A percentile compares a stretch with the other conserved stretches of the same genome.
Conservation (phyloP, 2,888 invertebrate species). For the Dermolepida albohirtum region DNA sequence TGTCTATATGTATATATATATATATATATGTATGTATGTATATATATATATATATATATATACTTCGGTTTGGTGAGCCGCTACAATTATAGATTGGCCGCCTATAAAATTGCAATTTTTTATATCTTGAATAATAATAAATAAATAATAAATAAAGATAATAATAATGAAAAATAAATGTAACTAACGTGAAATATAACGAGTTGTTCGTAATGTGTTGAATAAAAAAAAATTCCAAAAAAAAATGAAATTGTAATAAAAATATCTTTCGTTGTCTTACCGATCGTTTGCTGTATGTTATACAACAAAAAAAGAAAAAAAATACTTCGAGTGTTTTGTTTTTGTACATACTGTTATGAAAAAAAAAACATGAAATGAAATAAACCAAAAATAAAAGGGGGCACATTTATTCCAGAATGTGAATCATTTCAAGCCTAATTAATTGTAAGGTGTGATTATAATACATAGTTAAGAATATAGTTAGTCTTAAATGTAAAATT, state of each 20-base stretch:
- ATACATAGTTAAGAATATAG: constrained; percentile 56
- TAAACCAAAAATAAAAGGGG: constrained; percentile 34
- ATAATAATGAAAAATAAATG: constrained; percentile 36
- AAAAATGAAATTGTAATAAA: constrained; percentile 12
- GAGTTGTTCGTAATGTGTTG: constrained; percentile 40
- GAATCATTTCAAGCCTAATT: constrained; percentile 57
- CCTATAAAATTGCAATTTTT: constrained; percentile 34
- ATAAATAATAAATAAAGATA: constrained; percentile 25
- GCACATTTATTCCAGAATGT: constrained; percentile 45
- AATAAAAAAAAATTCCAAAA: constrained; percentile 36
- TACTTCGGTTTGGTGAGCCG: constrained; percentile 27
- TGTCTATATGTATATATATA: not conserved
- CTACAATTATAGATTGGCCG: constrained; percentile 24
- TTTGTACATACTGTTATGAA: constrained; percentile 44
- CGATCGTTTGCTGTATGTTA: constrained; percentile 34
- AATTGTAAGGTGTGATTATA: constrained; percentile 61
- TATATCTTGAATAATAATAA: constrained; percentile 29
- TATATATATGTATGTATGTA: not conserved
- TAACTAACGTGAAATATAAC: constrained; percentile 34
- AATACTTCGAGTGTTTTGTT: constrained; percentile 40
- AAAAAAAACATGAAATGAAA: constrained; percentile 25
- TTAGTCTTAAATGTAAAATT: constrained; percentile 61
- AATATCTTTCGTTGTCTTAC: constrained; percentile 23
- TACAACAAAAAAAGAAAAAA: not conserved
- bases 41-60: constrained; percentile 5